Evolutionary conservation across 2,888 invertebrate genomes (phyloP), one percentile per base, ranked within the genome.

Genomic region (Drosophila picticornis): DNA sequence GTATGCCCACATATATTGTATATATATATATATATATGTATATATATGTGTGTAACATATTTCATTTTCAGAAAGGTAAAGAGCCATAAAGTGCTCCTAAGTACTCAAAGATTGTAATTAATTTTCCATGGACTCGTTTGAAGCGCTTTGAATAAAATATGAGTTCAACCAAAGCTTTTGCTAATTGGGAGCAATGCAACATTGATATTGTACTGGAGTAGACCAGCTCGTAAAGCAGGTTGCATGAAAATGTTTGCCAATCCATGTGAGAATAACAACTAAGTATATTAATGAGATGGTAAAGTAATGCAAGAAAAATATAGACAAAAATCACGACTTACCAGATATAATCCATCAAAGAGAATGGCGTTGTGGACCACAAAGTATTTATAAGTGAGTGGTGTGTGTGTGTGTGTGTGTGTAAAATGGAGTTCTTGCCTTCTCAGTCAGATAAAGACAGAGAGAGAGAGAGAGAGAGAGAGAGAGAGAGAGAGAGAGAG

Each of bases 261-360:
- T 55, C 32, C 11, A 46, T 31, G n/a, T 46, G 36, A 36, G 67
- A 16, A 9, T 6, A 25, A 32, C 27, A 53, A 22, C 25, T 4
- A 25, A 25, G 25, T 34, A 34, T 34, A 34, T 53, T 34, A 50
- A 38, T 31, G 50, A 50, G 48, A 16, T 62, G 31, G 7, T 16
- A 22, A 53, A 53, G 32, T 16, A 34, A 22, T 34, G 19, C 27
- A 19, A 19, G 19, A 52, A 52, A 31, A 13, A 16, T 2, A 19
- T 7, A 7, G 19, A 32, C 11, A 19, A 31, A 10, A 10, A 13
- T 46, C 34, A 27, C 34, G 36, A 36, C 55, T 55, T 25, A 48
- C 25, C 46, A 27, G 13, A 9, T 67, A n/a, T 32, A 67, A 67
- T 67, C 55, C 56, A 67, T 56, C 56, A 55, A 36, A 55, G 55